Conservation (phyloP, 2,113 vertebrate species). For the Gallinago media region DNA sequence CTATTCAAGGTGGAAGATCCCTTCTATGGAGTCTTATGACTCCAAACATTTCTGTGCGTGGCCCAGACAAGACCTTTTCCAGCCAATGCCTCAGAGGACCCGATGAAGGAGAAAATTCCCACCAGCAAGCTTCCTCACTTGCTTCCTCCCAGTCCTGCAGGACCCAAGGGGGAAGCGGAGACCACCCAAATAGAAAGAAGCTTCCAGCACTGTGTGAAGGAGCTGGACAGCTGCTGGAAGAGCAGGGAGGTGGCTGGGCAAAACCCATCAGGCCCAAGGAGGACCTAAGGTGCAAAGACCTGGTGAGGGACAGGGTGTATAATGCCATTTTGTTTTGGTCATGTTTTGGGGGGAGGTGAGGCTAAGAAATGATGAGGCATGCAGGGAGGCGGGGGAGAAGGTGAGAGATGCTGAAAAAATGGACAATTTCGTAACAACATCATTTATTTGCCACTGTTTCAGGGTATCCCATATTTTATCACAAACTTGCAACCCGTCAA, state of each 20-base stretch:
- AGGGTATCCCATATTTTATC: not conserved
- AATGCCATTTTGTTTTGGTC: not conserved
- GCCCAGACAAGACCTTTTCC: not conserved
- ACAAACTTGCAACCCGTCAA: not conserved
- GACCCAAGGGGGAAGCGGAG: not conserved
- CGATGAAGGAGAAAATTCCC: not conserved
- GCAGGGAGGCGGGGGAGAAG: not conserved
- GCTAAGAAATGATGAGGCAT: not conserved
- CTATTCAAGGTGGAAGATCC: not conserved
- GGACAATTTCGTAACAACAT: not conserved
- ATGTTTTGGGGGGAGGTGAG: not conserved
- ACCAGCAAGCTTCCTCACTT: not conserved
- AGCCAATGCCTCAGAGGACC: not conserved
- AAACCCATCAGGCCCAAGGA: not conserved
- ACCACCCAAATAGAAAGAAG: not conserved
- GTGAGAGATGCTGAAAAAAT: not conserved
- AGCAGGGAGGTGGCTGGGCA: not conserved
- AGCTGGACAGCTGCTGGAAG: not conserved
- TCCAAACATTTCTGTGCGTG: not conserved
- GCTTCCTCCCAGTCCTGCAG: not conserved
- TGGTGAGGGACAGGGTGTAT: not conserved
- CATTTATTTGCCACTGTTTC: not conserved
- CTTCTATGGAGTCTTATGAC: not conserved
- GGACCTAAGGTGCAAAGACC: not conserved
- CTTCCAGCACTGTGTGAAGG: fast-evolving